Evolutionary conservation across 2,888 invertebrate species (phyloP), one percentile per base, ranked within the genome.

Genomic region (Tinea trinotella): DNA sequence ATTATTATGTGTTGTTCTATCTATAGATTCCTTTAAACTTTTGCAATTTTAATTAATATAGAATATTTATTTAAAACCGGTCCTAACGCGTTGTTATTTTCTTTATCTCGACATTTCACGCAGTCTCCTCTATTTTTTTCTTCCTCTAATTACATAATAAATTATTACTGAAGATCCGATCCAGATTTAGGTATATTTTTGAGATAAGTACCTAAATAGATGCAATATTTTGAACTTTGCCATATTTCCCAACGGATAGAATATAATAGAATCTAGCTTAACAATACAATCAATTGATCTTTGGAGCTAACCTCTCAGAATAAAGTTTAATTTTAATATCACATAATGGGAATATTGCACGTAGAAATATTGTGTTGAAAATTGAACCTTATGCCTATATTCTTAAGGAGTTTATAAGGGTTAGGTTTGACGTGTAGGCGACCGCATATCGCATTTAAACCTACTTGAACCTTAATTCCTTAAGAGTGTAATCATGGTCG

Each of bases 391-490:
- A 30, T 30, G n/a, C n/a, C 7, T 30, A n/a, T 30, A 30, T 30
- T 30, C 2, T n/a, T n/a, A n/a, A n/a, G n/a, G n/a, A n/a, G n/a
- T n/a, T 1, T 4, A 30, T 30, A 30, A 30, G 30, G 30, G n/a
- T n/a, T 30, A 30, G 30, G 30, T 30, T 30, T 30, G 30, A 30
- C 30, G 30, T 30, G 30, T 30, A 30, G 30, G 7, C 30, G 30
- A 30, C 7, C 30, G 30, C n/a, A 30, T n/a, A 30, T 7, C 7
- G 7, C 30, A 30, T 30, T 30, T 30, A 30, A 30, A 30, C 30
- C 30, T 30, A 30, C 30, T 30, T 40, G 40, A 40, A 40, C 40
- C 13, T 40, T 46, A 46, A 46, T 46, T 46, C 46, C 46, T 15
- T 46, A 17, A 7, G 46, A 46, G 15, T 46, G 46, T 17, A 17